Conservation (phyloP, 2,888 invertebrate species). For the Mamestra brassicae region DNA sequence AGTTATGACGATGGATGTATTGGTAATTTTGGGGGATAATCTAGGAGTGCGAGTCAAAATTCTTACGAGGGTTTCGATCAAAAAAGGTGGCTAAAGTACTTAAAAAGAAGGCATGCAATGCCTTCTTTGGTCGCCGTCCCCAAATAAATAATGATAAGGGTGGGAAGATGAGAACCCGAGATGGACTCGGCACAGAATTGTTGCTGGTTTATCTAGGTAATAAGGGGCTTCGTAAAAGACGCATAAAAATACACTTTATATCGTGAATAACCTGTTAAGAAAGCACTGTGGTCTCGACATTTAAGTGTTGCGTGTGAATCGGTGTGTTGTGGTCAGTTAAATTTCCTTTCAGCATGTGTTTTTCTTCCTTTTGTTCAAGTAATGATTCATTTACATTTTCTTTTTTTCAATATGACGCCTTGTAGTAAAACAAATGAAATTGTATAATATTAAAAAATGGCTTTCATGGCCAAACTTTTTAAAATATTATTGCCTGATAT, state of each 20-base stretch:
- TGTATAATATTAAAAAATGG: not conserved
- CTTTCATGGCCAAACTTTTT: not conserved
- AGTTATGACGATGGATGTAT: not conserved
- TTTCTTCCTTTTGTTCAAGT: not conserved
- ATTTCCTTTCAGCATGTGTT: constrained; percentile 24
- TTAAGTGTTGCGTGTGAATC: constrained; percentile 38
- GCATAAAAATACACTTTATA: constrained; percentile 22
- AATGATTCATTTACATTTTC: not conserved
- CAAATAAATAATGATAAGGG: not conserved
- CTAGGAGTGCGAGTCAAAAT: not conserved
- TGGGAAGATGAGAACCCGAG: not conserved
- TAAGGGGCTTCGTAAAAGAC: not conserved
- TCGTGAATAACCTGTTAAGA: constrained; percentile 41
- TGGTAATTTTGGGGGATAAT: not conserved
- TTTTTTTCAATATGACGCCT: not conserved
- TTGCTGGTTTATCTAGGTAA: not conserved
- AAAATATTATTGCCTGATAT: no score
- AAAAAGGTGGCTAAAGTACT: no score
- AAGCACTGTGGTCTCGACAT: constrained; percentile 47
- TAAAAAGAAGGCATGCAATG: not conserved
- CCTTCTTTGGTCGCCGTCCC: not conserved
- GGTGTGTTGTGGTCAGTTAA: constrained; percentile 24
- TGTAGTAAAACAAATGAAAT: not conserved
- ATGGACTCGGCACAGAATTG: not conserved
- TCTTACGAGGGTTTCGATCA: not conserved